phyloP scores from a whole-genome alignment of 1,140 invertebrate genomes.

The Brachionus plicatilis region DNA sequence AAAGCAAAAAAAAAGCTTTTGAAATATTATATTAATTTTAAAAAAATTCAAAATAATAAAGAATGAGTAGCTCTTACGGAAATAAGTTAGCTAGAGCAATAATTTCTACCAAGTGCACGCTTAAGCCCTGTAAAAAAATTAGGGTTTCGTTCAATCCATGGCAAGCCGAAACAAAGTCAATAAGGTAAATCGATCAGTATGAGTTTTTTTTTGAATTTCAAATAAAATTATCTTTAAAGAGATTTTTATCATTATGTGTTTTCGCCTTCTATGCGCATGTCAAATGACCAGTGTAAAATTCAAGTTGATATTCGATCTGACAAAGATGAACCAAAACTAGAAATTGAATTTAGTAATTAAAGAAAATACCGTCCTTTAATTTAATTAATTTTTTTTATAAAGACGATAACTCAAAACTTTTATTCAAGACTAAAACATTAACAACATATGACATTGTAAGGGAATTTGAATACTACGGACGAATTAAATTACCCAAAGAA shows the following conservation, averaged over 20 bases:
- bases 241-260: constrained; percentile 36
- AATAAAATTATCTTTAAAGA: neutral
- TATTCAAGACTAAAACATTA: constrained; percentile 36
- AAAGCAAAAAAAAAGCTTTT: neutral
- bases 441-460: constrained; percentile 26
- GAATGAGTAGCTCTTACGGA: constrained; percentile 37
- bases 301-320: constrained; percentile 34
- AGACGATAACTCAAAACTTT: constrained; percentile 19
- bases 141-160: constrained; percentile 31
- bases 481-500: neutral
- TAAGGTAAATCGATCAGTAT: neutral
- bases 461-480: neutral
- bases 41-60: neutral
- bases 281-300: constrained; percentile 20
- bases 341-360: constrained; percentile 35
- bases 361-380: neutral
- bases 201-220: neutral
- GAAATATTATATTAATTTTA: neutral
- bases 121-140: constrained; percentile 30
- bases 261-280: neutral
- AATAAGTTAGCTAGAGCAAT: constrained; percentile 36
- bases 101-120: neutral
- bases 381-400: neutral
- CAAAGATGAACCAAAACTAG: neutral
- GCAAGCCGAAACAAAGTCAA: constrained; percentile 24